Evolutionary conservation across 2,113 vertebrate genomes (phyloP).

Genomic region (Alexandromys fortis): DNA sequence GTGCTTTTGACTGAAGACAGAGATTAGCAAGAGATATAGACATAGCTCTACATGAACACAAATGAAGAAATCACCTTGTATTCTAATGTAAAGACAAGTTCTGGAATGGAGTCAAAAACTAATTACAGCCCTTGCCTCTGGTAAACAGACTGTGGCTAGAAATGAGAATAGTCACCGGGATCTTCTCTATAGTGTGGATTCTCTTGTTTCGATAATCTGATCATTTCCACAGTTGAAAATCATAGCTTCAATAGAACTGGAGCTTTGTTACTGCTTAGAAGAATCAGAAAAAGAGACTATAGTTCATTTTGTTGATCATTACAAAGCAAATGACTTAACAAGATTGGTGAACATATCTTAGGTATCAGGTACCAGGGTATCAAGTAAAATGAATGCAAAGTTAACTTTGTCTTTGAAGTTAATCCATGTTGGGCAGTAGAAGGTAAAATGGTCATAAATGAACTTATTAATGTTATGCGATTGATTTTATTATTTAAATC

Average conservation of each 20-base stretch:
- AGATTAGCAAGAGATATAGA: not conserved
- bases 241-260: not conserved
- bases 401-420: not conserved
- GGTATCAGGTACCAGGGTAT: not conserved
- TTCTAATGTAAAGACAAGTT: constrained; percentile 10
- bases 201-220: not conserved
- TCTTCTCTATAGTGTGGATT: not conserved
- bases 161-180: not conserved
- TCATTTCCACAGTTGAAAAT: not conserved
- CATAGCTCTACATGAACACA: not conserved
- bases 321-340: not conserved
- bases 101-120: not conserved
- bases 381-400: not conserved
- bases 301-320: not conserved
- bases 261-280: not conserved
- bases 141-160: not conserved
- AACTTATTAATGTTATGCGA: not conserved
- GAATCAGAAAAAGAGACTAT: not conserved
- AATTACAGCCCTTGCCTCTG: not conserved
- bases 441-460: not conserved
- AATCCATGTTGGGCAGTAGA: not conserved
- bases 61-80: not conserved
- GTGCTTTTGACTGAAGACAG: not conserved
- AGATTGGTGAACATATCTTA: not conserved
- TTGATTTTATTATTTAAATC: not conserved